These are phyloP conservation scores for Porites rus DNA, from an alignment of 92 coral and sea anemone species.

Conservation along the genomic window DNA sequence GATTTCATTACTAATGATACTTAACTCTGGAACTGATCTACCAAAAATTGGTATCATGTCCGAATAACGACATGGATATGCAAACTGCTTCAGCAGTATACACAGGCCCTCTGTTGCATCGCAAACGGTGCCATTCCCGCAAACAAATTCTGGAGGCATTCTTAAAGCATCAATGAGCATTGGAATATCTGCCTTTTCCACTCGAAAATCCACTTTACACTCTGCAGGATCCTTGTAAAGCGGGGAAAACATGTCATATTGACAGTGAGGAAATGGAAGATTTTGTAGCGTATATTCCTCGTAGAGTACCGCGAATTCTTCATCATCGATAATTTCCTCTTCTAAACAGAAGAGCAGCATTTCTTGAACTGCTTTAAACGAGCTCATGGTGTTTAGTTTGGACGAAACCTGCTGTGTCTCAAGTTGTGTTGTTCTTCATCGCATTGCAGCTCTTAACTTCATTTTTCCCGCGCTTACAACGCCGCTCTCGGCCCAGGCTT, in stretches of 20 bases:
- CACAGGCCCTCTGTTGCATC: constrained; percentile 16
- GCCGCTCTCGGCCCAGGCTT: no score
- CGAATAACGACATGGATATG: no score
- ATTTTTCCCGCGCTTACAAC: no score
- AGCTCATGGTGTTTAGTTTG: constrained; percentile 18
- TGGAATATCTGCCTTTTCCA: no score
- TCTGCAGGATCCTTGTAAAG: background rate
- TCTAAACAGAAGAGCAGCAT: background rate
- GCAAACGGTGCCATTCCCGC: constrained; percentile 22
- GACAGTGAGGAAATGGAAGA: constrained; percentile 25
- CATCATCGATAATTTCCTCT: constrained; percentile 17
- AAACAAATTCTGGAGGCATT: constrained; percentile 6
- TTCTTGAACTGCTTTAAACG: no score
- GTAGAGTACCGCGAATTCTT: constrained; percentile 15
- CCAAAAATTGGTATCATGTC: background rate
- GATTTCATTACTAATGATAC: constrained; percentile 8
- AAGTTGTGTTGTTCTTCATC: constrained; percentile 23
- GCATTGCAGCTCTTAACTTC: constrained; percentile 25
- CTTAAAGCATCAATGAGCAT: constrained; percentile 5
- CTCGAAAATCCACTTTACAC: no score
- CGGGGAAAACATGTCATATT: constrained; percentile 14
- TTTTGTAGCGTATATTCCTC: constrained; percentile 34
- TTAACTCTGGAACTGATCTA: background rate
- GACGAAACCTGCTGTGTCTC: constrained; percentile 20
- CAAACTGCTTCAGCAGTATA: no score